Evolutionary conservation across 2,113 vertebrate genomes (phyloP).

Genomic region (Syngnathus floridae): DNA sequence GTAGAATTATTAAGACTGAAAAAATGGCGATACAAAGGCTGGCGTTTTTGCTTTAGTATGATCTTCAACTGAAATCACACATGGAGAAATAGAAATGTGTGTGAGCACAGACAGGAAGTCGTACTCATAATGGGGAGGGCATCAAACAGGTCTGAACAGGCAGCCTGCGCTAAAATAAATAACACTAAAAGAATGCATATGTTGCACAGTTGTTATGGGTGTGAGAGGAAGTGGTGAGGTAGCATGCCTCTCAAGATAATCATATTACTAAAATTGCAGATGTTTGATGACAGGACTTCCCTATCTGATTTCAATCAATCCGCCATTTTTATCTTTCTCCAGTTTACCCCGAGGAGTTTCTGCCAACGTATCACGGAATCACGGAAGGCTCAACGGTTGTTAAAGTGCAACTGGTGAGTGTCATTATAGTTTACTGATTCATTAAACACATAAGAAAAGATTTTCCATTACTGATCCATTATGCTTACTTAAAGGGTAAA

Average conservation of each 20-base stretch:
- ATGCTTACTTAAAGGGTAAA: no score
- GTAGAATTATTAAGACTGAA: neutral
- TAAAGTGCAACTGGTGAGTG: slow-evolving; percentile 60
- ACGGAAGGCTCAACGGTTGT: slow-evolving; percentile 21
- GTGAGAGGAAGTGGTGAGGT: neutral
- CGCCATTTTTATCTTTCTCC: neutral
- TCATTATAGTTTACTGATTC: no score
- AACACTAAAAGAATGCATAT: neutral
- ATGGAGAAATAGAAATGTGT: neutral
- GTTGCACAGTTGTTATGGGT: neutral
- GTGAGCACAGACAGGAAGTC: neutral
- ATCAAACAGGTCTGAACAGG: neutral
- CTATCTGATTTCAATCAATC: neutral
- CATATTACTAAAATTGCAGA: neutral
- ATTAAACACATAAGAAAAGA: no score
- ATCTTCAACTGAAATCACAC: neutral
- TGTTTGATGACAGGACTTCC: neutral
- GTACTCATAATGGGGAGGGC: neutral
- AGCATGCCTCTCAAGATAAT: slow-evolving; percentile 7
- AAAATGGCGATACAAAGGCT: neutral
- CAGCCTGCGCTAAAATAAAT: neutral
- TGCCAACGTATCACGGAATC: slow-evolving; percentile 58
- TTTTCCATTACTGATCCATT: no score
- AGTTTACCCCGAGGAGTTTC: slow-evolving; percentile 65
- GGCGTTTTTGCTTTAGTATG: neutral